Evolutionary conservation across 2,113 vertebrate species (phyloP).

Genomic region (Saccopteryx leptura): DNA sequence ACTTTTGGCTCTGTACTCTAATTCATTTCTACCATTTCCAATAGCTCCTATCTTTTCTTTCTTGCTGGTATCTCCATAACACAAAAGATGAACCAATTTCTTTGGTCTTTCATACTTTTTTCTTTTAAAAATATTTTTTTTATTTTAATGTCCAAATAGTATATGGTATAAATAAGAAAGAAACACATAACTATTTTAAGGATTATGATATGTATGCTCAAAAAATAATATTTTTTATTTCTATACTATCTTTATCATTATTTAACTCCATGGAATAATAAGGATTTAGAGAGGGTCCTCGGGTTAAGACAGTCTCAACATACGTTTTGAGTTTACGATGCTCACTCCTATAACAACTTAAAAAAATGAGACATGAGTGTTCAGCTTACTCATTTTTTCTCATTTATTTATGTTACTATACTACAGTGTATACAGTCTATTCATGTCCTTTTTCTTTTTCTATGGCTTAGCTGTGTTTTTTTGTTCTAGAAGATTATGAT

Average conservation of each 20-base stretch:
- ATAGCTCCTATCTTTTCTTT: neutral
- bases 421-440: too few species aligned
- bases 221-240: neutral
- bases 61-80: neutral
- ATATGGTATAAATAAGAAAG: neutral
- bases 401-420: too few species aligned
- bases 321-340: too few species aligned
- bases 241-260: neutral
- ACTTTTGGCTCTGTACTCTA: neutral
- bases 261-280: neutral
- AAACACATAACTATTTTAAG: neutral
- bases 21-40: neutral
- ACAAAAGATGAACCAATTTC: neutral
- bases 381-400: too few species aligned
- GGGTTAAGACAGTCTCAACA: too few species aligned
- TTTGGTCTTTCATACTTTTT: neutral
- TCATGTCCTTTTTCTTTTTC: too few species aligned
- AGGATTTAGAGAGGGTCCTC: neutral
- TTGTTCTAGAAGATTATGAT: too few species aligned
- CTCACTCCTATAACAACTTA: too few species aligned
- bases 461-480: too few species aligned
- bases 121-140: neutral
- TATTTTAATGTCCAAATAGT: constrained; percentile 24
- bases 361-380: too few species aligned
- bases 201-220: neutral